phyloP scores from a whole-genome alignment of 2,888 invertebrate species.

The Alitta virens region DNA sequence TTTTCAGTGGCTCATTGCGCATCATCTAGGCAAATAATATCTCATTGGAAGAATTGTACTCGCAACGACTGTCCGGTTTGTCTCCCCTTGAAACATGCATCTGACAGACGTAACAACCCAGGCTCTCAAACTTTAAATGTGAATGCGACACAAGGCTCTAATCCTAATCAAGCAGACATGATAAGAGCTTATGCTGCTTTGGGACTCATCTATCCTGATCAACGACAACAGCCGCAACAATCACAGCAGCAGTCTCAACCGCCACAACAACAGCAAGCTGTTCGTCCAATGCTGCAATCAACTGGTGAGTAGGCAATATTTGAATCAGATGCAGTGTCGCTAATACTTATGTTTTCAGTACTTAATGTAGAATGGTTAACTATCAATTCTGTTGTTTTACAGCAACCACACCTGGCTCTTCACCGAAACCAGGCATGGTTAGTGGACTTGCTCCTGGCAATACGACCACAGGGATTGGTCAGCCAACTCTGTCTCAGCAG shows the following conservation, averaged over 20 bases:
- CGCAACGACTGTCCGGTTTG: conserved; percentile 97
- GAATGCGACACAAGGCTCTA: not conserved
- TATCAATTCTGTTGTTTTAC: too few species aligned
- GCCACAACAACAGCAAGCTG: conserved; percentile 9
- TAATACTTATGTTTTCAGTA: too few species aligned
- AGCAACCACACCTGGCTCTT: too few species aligned
- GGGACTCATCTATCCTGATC: conserved; percentile 18
- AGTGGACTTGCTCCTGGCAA: too few species aligned
- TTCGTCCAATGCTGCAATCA: not conserved
- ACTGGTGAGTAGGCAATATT: too few species aligned
- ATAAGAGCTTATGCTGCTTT: conserved; percentile 76
- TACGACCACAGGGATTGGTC: too few species aligned
- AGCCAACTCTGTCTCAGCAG: too few species aligned
- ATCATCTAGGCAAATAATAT: conserved; percentile 96
- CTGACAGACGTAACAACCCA: conserved; percentile 33
- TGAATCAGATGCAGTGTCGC: too few species aligned
- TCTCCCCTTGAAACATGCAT: conserved; percentile 89
- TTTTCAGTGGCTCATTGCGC: conserved; percentile 90
- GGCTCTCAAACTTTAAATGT: conserved; percentile 4
- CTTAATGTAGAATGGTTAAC: too few species aligned
- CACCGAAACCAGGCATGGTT: too few species aligned
- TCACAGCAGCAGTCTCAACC: conserved; percentile 12
- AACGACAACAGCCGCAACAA: conserved; percentile 11
- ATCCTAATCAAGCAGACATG: conserved; percentile 56
- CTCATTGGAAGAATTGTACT: conserved; percentile 98